Base-by-base conservation (phyloP, 1,140 invertebrate species). In the Drepana arcuata region DNA sequence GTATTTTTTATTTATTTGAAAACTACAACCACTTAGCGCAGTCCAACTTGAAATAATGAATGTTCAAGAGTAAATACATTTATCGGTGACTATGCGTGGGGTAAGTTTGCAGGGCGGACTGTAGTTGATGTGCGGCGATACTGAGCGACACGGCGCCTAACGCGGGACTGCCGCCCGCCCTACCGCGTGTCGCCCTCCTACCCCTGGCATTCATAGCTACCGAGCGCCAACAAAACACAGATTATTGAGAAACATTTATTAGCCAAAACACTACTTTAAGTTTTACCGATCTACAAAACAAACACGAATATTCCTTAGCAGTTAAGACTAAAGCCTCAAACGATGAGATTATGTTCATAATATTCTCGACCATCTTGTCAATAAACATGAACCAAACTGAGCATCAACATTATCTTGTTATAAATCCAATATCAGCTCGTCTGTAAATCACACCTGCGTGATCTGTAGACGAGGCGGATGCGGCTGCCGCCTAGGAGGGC, bases 381-480 rank as follows among this genome's bases (percentile, higher is more conserved):
- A n/a, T n/a, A n/a, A n/a, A n/a, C n/a, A n/a, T n/a, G n/a, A n/a
- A n/a, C n/a, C n/a, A n/a, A n/a, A n/a, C n/a, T n/a, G n/a, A n/a
- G n/a, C n/a, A n/a, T n/a, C n/a, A n/a, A n/a, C n/a, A n/a, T n/a
- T n/a, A n/a, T n/a, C n/a, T n/a, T n/a, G n/a, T n/a, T n/a, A n/a
- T n/a, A n/a, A n/a, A n/a, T n/a, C n/a, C n/a, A n/a, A n/a, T n/a
- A n/a, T n/a, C n/a, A n/a, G n/a, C n/a, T n/a, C n/a, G n/a, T n/a
- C n/a, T n/a, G n/a, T n/a, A n/a, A 29, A 28, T 75, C 72, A 81
- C 70, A 81, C 77, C 77, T 81, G 77, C 48, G 74, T 79, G 44
- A 77, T 72, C 53, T 79, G 73, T 37, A 78, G 59, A 11, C 48
- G 48, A 21, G 18, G 18, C 7, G 64, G 60, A 7, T 63, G 52